Evolutionary conservation across 2,888 invertebrate genomes (phyloP), one percentile per base, ranked within the genome.

Genomic region (Seira ritae): DNA sequence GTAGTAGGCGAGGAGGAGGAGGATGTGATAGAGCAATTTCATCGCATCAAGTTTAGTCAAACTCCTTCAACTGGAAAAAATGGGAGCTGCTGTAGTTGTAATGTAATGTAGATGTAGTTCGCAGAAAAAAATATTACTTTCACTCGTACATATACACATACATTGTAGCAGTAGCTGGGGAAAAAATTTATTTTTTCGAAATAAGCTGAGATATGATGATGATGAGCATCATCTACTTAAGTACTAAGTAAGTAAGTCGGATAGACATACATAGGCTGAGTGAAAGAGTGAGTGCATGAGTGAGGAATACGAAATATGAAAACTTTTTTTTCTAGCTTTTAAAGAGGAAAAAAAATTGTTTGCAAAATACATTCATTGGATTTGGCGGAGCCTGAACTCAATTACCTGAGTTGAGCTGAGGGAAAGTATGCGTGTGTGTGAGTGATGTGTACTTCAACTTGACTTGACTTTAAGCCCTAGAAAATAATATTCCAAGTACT

Each of bases 1-100:
- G n/a, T n/a, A n/a, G n/a, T n/a, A n/a, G 79, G 72, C 79, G 42
- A 42, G 42, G 42, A 42, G 46, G 55, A 78, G 67, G 66, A 67
- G 67, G 72, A 67, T 50, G n/a, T n/a, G n/a, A n/a, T 50, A 67
- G 78, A 60, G 24, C 72, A 79, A 79, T 79, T 79, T 79, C 67
- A 66, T 66, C 72, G 66, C 72, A 72, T 79, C 72, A 79, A 72
- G 46, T 79, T 79, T 79, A 79, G 72, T 79, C 79, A 79, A 79
- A 72, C 6, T 79, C 67, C 72, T 71, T 79, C 79, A 24, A 67
- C 24, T 79, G 79, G 72, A 79, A 79, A 71, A 78, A 2, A 75
- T 50, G n/a, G 24, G 12, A 55, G 17, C 71, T 50, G n/a, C n/a
- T n/a, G n/a, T n/a, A n/a, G n/a, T n/a, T n/a, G n/a, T n/a, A n/a